Percentiles rank a stretch among this genome's conserved stretches.
phyloP scores from a whole-genome alignment of 2,888 invertebrate genomes.

The Andrena minutula region DNA sequence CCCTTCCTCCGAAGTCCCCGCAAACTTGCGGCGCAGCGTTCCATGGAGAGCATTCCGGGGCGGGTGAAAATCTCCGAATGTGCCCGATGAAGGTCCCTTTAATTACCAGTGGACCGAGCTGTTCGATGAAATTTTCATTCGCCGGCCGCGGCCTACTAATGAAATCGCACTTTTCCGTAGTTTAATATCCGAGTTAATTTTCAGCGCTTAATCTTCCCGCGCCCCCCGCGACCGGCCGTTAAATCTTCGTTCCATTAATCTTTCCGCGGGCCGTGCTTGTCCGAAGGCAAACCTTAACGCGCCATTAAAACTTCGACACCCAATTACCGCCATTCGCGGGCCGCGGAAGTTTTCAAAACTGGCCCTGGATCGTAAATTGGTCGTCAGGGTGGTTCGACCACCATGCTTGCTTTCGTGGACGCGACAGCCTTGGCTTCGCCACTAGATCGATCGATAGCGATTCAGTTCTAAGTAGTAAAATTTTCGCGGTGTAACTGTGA shows the following conservation, averaged over 20 bases:
- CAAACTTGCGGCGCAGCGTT: neutral
- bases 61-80: neutral
- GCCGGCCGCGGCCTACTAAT: slow-evolving; percentile 2
- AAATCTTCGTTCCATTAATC: slow-evolving; percentile 60
- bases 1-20: neutral
- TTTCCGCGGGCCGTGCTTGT: slow-evolving; percentile 29
- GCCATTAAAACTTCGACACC: slow-evolving; percentile 56
- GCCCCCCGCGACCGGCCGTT: slow-evolving; percentile 3
- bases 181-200: slow-evolving; percentile 50
- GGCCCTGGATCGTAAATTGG: slow-evolving; percentile 32
- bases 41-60: neutral
- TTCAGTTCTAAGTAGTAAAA: too few relatives aligned
- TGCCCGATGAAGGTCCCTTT: neutral
- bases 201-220: slow-evolving; percentile 25
- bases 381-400: neutral
- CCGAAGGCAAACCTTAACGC: slow-evolving; percentile 52
- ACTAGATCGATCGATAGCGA: neutral
- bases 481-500: too few relatives aligned
- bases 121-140: slow-evolving; percentile 8
- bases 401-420: neutral
- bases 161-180: slow-evolving; percentile 27
- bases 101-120: slow-evolving; percentile 14
- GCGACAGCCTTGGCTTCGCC: neutral
- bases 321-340: slow-evolving; percentile 50
- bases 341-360: slow-evolving; percentile 33